Evolutionary conservation across 2,113 vertebrate species (phyloP).

Genomic region (Clinocottus analis): DNA sequence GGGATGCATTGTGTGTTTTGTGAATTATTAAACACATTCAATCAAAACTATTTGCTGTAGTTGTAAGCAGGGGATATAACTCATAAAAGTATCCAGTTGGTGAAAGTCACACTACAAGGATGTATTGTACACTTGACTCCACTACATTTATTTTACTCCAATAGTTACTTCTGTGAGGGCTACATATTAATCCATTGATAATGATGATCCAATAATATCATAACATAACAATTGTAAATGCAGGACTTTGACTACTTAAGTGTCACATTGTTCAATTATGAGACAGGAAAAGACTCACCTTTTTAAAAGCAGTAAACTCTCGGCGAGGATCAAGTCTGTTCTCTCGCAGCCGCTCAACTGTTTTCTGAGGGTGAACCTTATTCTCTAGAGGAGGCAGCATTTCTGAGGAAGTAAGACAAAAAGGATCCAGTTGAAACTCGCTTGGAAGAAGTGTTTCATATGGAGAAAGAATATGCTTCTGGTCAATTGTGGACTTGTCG

Average conservation of each 20-base stretch:
- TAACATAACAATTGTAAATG: neutral
- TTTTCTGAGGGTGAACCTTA: constrained; percentile 51
- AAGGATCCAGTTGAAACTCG: no score
- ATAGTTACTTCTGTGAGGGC: neutral
- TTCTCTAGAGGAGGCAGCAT: constrained; percentile 53
- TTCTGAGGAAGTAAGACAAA: constrained; percentile 17
- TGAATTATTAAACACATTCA: neutral
- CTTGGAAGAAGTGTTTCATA: neutral
- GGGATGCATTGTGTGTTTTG: neutral
- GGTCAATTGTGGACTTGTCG: neutral
- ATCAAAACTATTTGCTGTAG: neutral
- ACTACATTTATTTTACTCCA: neutral
- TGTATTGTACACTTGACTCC: neutral
- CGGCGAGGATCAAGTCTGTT: neutral
- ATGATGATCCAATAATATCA: neutral
- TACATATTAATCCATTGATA: neutral
- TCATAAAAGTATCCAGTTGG: neutral
- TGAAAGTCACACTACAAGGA: no score
- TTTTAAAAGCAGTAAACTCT: neutral
- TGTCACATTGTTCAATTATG: neutral
- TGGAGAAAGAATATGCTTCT: neutral
- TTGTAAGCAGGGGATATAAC: neutral
- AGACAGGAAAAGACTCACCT: constrained; percentile 49
- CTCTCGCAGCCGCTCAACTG: neutral
- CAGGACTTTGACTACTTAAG: neutral